Evolutionary conservation across 30 jellyfish, hydroid and myxozoan species (phyloP), one percentile per base, ranked within the genome.

Genomic region (Euphysa ruthae): DNA sequence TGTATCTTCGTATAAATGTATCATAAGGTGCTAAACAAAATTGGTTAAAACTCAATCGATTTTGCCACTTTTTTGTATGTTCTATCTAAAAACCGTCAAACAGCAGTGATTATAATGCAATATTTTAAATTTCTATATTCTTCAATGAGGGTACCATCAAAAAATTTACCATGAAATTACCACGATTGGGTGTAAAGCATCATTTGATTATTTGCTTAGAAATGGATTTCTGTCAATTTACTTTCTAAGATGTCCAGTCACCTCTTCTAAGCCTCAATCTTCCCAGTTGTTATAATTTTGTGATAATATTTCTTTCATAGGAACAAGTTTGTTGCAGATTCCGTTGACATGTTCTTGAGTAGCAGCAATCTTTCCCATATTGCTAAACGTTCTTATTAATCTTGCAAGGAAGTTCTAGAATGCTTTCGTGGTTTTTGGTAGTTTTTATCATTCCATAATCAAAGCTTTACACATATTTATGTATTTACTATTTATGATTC

Each of bases 341-440:
- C 75, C 12, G 32, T 76, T 62, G 51, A 51, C 84, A 24, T 23
- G 35, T 28, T 64, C 55, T 71, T 64, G 75, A 58, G 77, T 81
- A 34, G 72, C 35, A 8, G 61, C 55, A 75, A 49, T 44, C 20
- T 66, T 66, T 55, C 65, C 49, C 91, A 76, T 76, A 43, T 82
- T 76, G 26, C 24, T 70, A 46, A 76, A 78, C 55, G 91, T 66
- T 66, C 83, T 12, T 56, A 66, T 44, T 69, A 66, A 50, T 61
- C 91, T 76, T 49, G 91, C 84, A 49, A 74, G 82, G 33, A 60
- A 35, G 77, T 77, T 66, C 68, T 77, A 50, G 51, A 77, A 77
- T 54, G 43, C 58, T 61, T 60, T 22, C 24, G 76, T 26, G 20
- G 54, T 75, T 61, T 64, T 27, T 33, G 62, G 83, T 44, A 28